phyloP scores from a whole-genome alignment of 2,888 invertebrate species.

The Stenodera caucasica region DNA sequence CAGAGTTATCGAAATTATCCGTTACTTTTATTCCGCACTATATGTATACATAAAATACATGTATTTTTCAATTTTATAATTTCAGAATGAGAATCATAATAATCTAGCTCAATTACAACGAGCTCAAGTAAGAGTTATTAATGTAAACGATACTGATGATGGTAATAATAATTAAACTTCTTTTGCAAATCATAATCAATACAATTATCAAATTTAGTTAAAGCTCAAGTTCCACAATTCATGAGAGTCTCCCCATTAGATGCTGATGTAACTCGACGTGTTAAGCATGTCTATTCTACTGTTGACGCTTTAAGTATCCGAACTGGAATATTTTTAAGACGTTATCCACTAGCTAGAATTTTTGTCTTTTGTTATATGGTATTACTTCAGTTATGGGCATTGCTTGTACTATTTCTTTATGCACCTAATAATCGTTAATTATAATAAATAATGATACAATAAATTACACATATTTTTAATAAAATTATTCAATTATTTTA shows the following conservation, averaged over 20 bases:
- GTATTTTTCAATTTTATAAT: slow-evolving; percentile 26
- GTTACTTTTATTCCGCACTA: too few species aligned
- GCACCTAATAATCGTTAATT: slow-evolving; percentile 44
- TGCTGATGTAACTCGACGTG: slow-evolving; percentile 70
- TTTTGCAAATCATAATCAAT: not conserved
- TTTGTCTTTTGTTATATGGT: slow-evolving; percentile 85
- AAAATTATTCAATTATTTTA: slow-evolving; percentile 16
- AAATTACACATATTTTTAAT: slow-evolving; percentile 11
- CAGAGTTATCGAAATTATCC: too few species aligned
- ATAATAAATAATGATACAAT: slow-evolving; percentile 7
- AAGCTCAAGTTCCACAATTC: slow-evolving; percentile 70
- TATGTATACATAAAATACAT: slow-evolving; percentile 3
- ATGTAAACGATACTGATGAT: slow-evolving; percentile 69
- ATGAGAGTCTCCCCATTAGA: slow-evolving; percentile 77
- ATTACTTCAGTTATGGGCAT: slow-evolving; percentile 81
- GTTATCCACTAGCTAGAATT: slow-evolving; percentile 81
- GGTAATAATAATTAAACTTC: slow-evolving; percentile 27
- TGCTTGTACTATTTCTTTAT: slow-evolving; percentile 76
- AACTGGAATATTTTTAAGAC: slow-evolving; percentile 75
- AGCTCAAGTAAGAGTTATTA: slow-evolving; percentile 59
- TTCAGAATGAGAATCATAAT: slow-evolving; percentile 65
- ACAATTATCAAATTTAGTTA: slow-evolving; percentile 53
- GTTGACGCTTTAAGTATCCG: slow-evolving; percentile 78
- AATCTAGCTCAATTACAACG: slow-evolving; percentile 59
- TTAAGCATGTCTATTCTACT: slow-evolving; percentile 76